Conservation (phyloP, 2,888 invertebrate species). For the Criorhina ranunculi region DNA sequence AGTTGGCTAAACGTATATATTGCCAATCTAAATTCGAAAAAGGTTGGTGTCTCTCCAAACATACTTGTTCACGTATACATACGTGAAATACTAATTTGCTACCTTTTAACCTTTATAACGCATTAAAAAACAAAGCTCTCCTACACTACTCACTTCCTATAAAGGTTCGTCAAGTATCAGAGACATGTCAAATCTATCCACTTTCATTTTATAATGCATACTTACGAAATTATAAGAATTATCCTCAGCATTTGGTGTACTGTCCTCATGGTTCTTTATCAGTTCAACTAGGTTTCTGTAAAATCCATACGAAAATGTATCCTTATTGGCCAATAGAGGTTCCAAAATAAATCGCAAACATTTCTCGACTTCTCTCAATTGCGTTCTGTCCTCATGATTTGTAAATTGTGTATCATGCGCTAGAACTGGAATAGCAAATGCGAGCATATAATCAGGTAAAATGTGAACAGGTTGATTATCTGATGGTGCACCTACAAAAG, state of each 20-base stretch:
- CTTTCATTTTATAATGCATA: slow-evolving; percentile 77
- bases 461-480: slow-evolving; percentile 91
- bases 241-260: slow-evolving; percentile 92
- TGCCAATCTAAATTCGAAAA: too few relatives aligned
- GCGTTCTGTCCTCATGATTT: slow-evolving; percentile 89
- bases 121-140: slow-evolving; percentile 1
- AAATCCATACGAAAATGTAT: slow-evolving; percentile 97
- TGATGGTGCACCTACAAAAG: slow-evolving; percentile 76
- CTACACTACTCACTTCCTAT: not conserved
- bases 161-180: not conserved
- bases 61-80: too few relatives aligned
- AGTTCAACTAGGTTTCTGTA: slow-evolving; percentile 96
- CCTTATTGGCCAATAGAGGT: slow-evolving; percentile 96
- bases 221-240: slow-evolving; percentile 93
- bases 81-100: too few relatives aligned
- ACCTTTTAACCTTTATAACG: too few relatives aligned
- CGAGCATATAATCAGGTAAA: slow-evolving; percentile 98
- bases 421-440: slow-evolving; percentile 97
- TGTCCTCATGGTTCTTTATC: slow-evolving; percentile 97
- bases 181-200: not conserved
- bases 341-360: slow-evolving; percentile 98
- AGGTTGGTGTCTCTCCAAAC: too few relatives aligned
- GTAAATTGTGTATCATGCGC: slow-evolving; percentile 96
- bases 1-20: too few relatives aligned
- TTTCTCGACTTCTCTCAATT: slow-evolving; percentile 92